Evolutionary conservation across 2,113 vertebrate species (phyloP), one percentile per base, ranked within the genome.

Genomic region (Myxocyprinus asiaticus): DNA sequence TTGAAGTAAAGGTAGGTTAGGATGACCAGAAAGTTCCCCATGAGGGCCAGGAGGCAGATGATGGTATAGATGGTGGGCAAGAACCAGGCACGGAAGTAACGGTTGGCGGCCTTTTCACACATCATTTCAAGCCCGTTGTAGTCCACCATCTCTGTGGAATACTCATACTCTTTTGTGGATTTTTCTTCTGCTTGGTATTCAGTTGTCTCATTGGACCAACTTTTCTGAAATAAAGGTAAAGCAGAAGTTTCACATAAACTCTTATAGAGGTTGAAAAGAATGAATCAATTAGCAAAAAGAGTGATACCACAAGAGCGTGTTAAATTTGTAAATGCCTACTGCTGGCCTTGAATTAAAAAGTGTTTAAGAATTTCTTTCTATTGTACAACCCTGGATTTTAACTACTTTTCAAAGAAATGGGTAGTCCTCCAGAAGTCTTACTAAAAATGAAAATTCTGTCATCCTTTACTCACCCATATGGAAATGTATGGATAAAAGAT

Each of bases 1-100:
- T 95, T 95, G 90, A 96, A 99, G 83, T 95, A 94, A 86, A 96
- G 72, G 84, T 94, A 96, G 67, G 96, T 98, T 82, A 97, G 82
- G 84, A 98, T 93, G 11, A 99, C 96, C 75, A 98, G 92, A 9
- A 95, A 86, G 0, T 99, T 99, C 4, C 98, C 98, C 47, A 91
- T 62, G 64, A 98, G 87, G 0, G 97, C 98, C 1, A 92, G 78
- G 45, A 96, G 74, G 86, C 93, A 97, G 84, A 96, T 96, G 85
- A 94, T 8, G 3, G 92, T 79, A 76, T 94, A 98, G 87, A 97
- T 93, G 72, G 83, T 59, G 0, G 97, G 92, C 4, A 96, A 90
- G 86, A 99, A 99, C 91, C 91, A 93, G 2, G 83, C 70, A 0
- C 95, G 94, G 81, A 93, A 93, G 3, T 53, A 6, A 0, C 84